A percentile compares a stretch with the other conserved stretches of the same genome.
Evolutionary conservation across 2,888 invertebrate genomes (phyloP).

Genomic region (Xestia sexstrigata): DNA sequence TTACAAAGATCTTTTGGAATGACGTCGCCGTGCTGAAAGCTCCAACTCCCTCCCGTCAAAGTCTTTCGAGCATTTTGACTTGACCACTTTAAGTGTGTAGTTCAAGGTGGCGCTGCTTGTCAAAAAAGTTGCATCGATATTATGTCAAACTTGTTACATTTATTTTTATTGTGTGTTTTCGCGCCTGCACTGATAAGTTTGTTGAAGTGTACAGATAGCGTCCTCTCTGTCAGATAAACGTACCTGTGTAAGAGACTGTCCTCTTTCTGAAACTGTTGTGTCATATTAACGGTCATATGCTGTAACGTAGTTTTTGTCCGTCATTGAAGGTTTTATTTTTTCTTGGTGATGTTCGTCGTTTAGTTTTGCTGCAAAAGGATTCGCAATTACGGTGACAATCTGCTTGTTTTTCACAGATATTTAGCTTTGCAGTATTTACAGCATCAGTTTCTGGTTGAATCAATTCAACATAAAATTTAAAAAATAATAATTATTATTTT

Average conservation of each 20-base stretch:
- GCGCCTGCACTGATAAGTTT: too few relatives aligned
- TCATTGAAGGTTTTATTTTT: slow-evolving; percentile 18
- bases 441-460: slow-evolving; percentile 16
- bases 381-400: slow-evolving; percentile 18
- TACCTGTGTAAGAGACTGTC: not conserved
- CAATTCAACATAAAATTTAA: too few relatives aligned
- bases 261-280: not conserved
- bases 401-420: slow-evolving; percentile 40
- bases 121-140: rapidly evolving
- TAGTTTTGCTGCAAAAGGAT: slow-evolving; percentile 18
- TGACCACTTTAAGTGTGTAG: too few relatives aligned
- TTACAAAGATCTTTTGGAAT: not conserved
- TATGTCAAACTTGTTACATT: too few relatives aligned
- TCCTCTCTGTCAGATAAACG: not conserved
- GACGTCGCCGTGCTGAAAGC: too few relatives aligned
- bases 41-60: too few relatives aligned
- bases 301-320: slow-evolving; percentile 19
- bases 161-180: too few relatives aligned
- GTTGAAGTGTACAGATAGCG: too few relatives aligned
- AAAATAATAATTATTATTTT: too few relatives aligned
- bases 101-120: too few relatives aligned
- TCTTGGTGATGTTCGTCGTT: slow-evolving; percentile 27
- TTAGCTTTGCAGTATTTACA: slow-evolving; percentile 45
- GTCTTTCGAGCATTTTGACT: too few relatives aligned
- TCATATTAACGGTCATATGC: not conserved